These are phyloP conservation scores for Myodes glareolus DNA, from an alignment of 2,113 vertebrate genomes.

Conservation along the genomic window DNA sequence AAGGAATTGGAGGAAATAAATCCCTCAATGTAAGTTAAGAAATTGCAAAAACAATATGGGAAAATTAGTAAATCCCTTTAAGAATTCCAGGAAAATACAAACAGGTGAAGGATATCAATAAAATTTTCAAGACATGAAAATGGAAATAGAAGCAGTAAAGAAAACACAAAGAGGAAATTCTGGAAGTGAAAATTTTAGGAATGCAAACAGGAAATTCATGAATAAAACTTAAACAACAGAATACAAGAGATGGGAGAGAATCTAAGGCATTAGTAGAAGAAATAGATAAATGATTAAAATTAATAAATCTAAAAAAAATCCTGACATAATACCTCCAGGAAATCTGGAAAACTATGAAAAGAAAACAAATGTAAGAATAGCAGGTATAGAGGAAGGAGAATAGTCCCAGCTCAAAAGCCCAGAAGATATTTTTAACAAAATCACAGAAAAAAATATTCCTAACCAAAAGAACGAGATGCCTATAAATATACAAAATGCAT, in stretches of 20 bases:
- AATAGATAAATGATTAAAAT: not conserved
- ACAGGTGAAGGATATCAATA: not conserved
- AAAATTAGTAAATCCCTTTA: not conserved
- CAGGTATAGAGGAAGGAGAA: too few species aligned
- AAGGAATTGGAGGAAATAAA: not conserved
- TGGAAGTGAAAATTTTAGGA: not conserved
- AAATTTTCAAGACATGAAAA: not conserved
- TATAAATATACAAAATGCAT: not conserved
- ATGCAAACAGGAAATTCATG: not conserved
- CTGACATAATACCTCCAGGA: not conserved
- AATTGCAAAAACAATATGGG: not conserved
- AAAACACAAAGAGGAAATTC: not conserved
- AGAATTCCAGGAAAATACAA: not conserved
- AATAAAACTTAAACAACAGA: not conserved
- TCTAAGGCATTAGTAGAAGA: not conserved
- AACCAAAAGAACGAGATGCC: not conserved
- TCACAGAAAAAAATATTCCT: not conserved
- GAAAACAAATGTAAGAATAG: not conserved
- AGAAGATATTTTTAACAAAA: not conserved
- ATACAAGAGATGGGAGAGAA: not conserved
- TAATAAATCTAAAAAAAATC: not conserved
- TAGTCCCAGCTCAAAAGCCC: not conserved
- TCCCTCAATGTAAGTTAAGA: not conserved
- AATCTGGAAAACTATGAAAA: not conserved
- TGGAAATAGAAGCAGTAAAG: not conserved